These are phyloP conservation scores for Psylliodes chrysocephalus DNA, from an alignment of 2,888 invertebrate species.

Conservation along the genomic window DNA sequence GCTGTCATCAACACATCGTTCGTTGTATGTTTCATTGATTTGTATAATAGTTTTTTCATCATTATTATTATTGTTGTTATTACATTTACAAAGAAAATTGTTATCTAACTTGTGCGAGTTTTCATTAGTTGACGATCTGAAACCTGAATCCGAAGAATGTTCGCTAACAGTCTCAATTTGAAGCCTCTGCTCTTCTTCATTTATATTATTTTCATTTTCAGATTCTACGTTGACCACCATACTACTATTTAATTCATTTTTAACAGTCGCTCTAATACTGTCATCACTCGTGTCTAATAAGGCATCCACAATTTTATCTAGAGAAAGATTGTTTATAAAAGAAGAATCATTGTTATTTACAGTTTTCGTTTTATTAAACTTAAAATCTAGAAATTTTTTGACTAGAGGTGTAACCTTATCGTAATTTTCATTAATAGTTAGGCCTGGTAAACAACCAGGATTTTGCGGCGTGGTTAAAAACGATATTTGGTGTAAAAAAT, in stretches of 20 bases:
- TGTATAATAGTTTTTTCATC: slow-evolving; percentile 60
- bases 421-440: slow-evolving; percentile 40
- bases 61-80: slow-evolving; percentile 42
- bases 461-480: slow-evolving; percentile 55
- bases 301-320: slow-evolving; percentile 72
- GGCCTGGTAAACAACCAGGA: slow-evolving; percentile 22
- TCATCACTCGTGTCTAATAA: slow-evolving; percentile 70
- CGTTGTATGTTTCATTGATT: slow-evolving; percentile 60
- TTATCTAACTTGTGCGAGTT: slow-evolving; percentile 55
- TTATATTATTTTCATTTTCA: slow-evolving; percentile 56
- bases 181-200: slow-evolving; percentile 50
- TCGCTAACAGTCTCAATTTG: slow-evolving; percentile 43
- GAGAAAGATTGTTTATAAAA: slow-evolving; percentile 67
- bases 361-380: slow-evolving; percentile 65
- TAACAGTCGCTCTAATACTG: slow-evolving; percentile 59
- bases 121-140: slow-evolving; percentile 57
- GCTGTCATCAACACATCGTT: slow-evolving; percentile 58
- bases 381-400: slow-evolving; percentile 69
- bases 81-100: slow-evolving; percentile 58
- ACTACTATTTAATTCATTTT: slow-evolving; percentile 44
- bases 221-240: slow-evolving; percentile 47
- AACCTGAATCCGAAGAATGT: slow-evolving; percentile 60
- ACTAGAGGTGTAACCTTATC: slow-evolving; percentile 71
- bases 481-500: slow-evolving; percentile 58
- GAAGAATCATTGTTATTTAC: slow-evolving; percentile 65